Conservation (phyloP, 2,888 invertebrate species). For the Blera fallax region DNA sequence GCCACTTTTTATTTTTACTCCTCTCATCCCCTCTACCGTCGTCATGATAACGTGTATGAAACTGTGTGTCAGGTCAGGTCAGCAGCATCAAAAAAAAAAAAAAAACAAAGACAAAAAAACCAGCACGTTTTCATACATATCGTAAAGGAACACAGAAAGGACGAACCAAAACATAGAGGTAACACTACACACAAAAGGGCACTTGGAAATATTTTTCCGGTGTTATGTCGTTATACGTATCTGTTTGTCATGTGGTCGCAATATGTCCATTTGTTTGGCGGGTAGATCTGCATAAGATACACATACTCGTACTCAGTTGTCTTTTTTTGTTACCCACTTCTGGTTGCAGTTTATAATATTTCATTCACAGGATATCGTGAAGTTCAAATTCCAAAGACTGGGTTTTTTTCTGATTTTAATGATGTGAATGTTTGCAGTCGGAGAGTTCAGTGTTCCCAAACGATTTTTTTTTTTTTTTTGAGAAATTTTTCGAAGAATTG, state of each 20-base stretch:
- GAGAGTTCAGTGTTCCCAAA: not conserved
- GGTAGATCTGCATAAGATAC: constrained; percentile 61
- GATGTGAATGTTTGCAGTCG: not conserved
- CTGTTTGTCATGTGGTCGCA: constrained; percentile 79
- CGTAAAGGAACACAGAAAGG: not conserved
- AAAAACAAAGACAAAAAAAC: constrained; percentile 16
- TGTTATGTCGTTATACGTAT: too few relatives aligned
- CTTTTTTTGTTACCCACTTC: constrained; percentile 15
- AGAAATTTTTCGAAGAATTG: not conserved
- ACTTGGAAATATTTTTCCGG: constrained; percentile 71
- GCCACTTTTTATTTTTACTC: constrained; percentile 42
- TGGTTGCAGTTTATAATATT: constrained; percentile 40
- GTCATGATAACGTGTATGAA: constrained; percentile 27
- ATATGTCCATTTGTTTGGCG: constrained; percentile 76
- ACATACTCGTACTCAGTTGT: constrained; percentile 11
- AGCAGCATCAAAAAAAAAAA: constrained; percentile 35
- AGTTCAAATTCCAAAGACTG: constrained; percentile 38
- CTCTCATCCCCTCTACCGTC: constrained; percentile 13
- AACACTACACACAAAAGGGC: constrained; percentile 40
- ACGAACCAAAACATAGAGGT: constrained; percentile 47
- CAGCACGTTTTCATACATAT: constrained; percentile 24
- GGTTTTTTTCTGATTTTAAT: not conserved
- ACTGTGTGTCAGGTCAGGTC: constrained; percentile 61
- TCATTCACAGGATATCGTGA: constrained; percentile 37
- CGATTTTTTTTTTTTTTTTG: not conserved